Evolutionary conservation across 2,888 invertebrate species (phyloP), one percentile per base, ranked within the genome.

Genomic region (Harmothoe impar): DNA sequence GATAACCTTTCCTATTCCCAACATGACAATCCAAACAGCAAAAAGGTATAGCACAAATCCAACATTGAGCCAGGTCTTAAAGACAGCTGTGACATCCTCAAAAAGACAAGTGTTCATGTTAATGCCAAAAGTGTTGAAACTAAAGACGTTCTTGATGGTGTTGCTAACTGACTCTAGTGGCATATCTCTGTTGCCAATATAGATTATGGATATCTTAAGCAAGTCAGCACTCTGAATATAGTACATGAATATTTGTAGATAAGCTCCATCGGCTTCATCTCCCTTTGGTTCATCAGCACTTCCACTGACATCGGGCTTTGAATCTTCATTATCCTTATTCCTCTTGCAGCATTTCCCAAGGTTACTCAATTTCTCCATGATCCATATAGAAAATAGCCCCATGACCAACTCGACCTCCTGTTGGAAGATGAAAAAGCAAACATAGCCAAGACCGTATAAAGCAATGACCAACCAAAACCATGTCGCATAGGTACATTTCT

Each of bases 211-310:
- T 23, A 90, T 35, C 52, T 90, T 86, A 7, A 92, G 91, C 25
- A 92, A 72, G 10, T 84, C 43, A 33, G 92, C 62, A 25, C 90
- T 91, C 77, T 92, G 92, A 29, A 92, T 77, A 62, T 92, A 92
- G 85, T 92, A 92, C 91, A 92, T 92, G 85, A 92, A 92, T 10
- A 92, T 91, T 72, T 92, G 91, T 29, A 92, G 72, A 29, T 85
- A 68, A 17, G 86, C 90, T 0, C 68, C 62, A 43, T 90, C 90
- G 43, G 31, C 15, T 0, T 35, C 29, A 15, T 51, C 33, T 23
- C 29, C 56, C 35, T 78, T 31, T 77, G 23, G 3, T 10, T 23
- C n/a, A 35, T 43, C 23, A 0, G 20, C 5, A 25, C 84, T 84
- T 15, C 56, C 54, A 52, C 0, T 86, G 1, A 23, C 29, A 86